phyloP scores from a whole-genome alignment of 2,113 vertebrate species.

The Calypte anna region DNA sequence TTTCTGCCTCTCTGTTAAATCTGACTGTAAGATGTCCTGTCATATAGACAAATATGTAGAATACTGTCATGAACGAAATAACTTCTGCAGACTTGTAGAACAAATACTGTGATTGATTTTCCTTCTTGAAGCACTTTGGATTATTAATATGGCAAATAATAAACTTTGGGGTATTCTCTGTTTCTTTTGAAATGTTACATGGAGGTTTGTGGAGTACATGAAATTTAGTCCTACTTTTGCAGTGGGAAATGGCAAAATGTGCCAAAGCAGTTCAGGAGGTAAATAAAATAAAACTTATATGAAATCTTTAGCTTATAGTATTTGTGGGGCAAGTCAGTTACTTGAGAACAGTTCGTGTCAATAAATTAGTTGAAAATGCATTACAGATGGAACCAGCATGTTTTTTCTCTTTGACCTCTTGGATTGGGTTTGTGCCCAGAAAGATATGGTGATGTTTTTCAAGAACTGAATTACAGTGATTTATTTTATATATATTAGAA shows the following conservation, averaged over 20 bases:
- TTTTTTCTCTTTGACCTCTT: not conserved
- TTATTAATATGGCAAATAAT: not conserved
- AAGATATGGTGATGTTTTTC: not conserved
- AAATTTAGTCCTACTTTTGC: not conserved
- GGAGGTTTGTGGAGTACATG: not conserved
- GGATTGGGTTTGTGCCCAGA: not conserved
- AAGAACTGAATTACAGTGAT: not conserved
- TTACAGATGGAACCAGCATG: not conserved
- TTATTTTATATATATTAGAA: not conserved
- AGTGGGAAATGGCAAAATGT: not conserved
- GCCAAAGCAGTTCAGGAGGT: not conserved
- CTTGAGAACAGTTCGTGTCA: constrained; percentile 18
- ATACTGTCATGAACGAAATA: not conserved
- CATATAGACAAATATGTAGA: not conserved
- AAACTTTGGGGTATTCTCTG: not conserved
- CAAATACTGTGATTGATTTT: not conserved
- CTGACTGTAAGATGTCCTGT: not conserved
- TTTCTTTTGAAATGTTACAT: not conserved
- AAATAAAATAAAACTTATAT: constrained; percentile 28
- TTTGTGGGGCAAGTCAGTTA: constrained; percentile 13
- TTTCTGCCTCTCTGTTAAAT: not conserved
- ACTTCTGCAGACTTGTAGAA: not conserved
- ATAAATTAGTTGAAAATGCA: constrained; percentile 25
- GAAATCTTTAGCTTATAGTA: not conserved
- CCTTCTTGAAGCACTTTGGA: not conserved